These are phyloP conservation scores for Antheraea mylitta DNA, from an alignment of 1,140 invertebrate genomes.

Conservation along the genomic window DNA sequence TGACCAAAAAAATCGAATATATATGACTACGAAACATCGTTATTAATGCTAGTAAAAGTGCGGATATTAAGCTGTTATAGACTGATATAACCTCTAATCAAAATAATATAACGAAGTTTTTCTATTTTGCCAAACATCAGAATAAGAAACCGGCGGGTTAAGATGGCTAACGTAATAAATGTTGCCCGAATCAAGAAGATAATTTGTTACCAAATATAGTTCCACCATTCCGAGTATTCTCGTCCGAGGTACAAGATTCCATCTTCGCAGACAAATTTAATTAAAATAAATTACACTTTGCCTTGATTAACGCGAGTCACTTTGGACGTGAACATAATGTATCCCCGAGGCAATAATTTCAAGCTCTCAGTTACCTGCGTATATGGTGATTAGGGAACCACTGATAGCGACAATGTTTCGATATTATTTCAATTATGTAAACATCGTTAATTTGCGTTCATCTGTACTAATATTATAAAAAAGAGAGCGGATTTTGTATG, in stretches of 20 bases:
- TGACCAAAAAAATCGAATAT: too few relatives aligned
- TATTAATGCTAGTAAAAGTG: too few relatives aligned
- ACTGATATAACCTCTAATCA: too few relatives aligned
- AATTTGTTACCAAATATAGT: not conserved
- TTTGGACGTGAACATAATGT: not conserved
- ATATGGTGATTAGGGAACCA: too few relatives aligned
- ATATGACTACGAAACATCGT: too few relatives aligned
- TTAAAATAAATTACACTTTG: not conserved
- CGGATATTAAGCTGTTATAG: too few relatives aligned
- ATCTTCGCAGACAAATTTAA: not conserved
- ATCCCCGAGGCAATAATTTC: not conserved
- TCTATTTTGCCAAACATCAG: not conserved
- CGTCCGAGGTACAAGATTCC: not conserved
- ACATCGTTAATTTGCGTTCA: too few relatives aligned
- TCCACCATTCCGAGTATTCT: not conserved
- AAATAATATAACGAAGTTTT: not conserved
- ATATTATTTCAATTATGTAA: too few relatives aligned
- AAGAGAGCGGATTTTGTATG: too few relatives aligned
- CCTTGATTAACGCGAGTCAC: not conserved
- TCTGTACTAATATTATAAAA: too few relatives aligned
- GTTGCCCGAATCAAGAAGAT: not conserved
- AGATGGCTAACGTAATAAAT: not conserved
- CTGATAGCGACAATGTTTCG: too few relatives aligned
- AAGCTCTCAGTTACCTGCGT: too few relatives aligned
- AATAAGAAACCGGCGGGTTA: not conserved